Evolutionary conservation across 2,888 invertebrate genomes (phyloP).

Genomic region (Adineta ricciae): DNA sequence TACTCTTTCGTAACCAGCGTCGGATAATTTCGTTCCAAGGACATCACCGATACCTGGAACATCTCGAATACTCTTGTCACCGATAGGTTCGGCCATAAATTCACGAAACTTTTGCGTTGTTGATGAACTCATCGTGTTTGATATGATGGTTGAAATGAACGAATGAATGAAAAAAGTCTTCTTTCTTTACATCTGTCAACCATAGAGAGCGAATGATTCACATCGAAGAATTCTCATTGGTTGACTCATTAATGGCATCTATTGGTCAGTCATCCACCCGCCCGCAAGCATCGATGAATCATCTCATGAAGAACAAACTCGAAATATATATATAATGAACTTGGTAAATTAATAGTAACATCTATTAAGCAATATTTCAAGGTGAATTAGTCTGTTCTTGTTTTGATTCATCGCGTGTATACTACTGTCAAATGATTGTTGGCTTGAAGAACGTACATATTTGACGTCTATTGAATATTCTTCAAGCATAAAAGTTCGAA

Average conservation of each 20-base stretch:
- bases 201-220: neutral
- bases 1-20: neutral
- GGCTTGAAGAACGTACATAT: too few species aligned
- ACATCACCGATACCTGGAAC: neutral
- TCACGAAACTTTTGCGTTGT: neutral
- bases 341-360: too few species aligned
- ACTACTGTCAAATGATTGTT: too few species aligned
- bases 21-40: neutral
- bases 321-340: too few species aligned
- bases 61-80: neutral
- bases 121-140: neutral
- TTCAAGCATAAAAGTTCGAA: too few species aligned
- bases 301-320: neutral
- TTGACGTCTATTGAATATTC: too few species aligned
- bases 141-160: too few species aligned
- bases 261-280: neutral
- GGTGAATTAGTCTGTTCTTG: too few species aligned
- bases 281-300: neutral
- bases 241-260: neutral
- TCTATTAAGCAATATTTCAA: too few species aligned
- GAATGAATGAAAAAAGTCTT: neutral
- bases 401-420: too few species aligned
- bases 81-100: neutral
- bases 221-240: neutral
- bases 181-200: neutral